Base-by-base conservation (phyloP, 2,113 vertebrate species). In the Naja naja region DNA sequence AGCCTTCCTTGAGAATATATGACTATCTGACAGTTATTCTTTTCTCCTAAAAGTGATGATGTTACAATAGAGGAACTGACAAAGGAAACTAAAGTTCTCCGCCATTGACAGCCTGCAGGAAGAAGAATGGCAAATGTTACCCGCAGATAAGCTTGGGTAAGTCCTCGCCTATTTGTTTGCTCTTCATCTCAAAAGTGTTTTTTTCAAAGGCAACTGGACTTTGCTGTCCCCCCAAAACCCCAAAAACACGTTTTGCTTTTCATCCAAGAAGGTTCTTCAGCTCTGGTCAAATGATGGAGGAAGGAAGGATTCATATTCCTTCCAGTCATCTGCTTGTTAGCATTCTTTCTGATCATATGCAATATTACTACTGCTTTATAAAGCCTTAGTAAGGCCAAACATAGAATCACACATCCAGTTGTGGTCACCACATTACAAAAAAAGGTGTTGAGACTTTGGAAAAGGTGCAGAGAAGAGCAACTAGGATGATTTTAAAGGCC, bases 201-300 rank as follows among this genome's bases (percentile, higher is more conserved):
- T 64, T n/a, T 69, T 30, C 14, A 69, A n/a, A 69, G 12, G 1
- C 30, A 69, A 5, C 60, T 69, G 30, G 30, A n/a, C 12, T 69
- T 69, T 1, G 27, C 11, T 56, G 20, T 14, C 0, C 1, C 3
- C 10, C 0, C 0, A 0, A 0, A 0, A 0, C 2, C 22, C 7
- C 1, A 10, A 30, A 64, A 3, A 64, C 4, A 0, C n/a, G n/a
- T 69, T 69, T 69, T 0, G 30, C 12, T 69, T 69, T 3, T n/a
- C 12, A 69, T n/a, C 60, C 60, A 16, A 16, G 30, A n/a, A 69
- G 60, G 4, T 69, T 69, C 30, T n/a, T 69, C 60, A n/a, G 12
- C 12, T 69, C 60, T 69, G 60, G 30, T 4, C 1, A 5, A 69
- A 69, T 14, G 60, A 0, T 30, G 60, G 60, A 64, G 1, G 27